Conservation (phyloP, 2,888 invertebrate species). For the Drosophila eohydei region DNA sequence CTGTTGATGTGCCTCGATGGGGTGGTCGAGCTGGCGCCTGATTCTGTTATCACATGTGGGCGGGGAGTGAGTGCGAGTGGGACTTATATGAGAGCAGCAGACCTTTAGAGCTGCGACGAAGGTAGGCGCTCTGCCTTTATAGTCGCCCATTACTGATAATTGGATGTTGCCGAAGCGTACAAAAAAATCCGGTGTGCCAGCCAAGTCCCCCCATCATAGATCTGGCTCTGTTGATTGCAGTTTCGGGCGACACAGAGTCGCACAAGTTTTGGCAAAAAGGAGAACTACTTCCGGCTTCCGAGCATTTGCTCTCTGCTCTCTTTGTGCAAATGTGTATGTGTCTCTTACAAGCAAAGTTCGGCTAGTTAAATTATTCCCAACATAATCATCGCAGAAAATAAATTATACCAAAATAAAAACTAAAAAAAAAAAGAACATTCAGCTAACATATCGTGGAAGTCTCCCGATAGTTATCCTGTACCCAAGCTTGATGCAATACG, state of each 20-base stretch:
- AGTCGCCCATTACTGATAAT: slow-evolving; percentile 35
- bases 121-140: slow-evolving; percentile 22
- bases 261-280: slow-evolving; percentile 57
- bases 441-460: too few relatives aligned
- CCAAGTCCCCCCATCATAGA: slow-evolving; percentile 53
- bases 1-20: background rate
- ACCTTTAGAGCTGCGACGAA: background rate
- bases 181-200: slow-evolving; percentile 24
- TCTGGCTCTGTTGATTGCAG: slow-evolving; percentile 74
- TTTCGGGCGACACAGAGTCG: slow-evolving; percentile 71
- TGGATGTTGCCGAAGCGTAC: slow-evolving; percentile 21
- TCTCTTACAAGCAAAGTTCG: slow-evolving; percentile 49
- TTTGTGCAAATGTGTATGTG: slow-evolving; percentile 15
- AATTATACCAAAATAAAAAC: slow-evolving; percentile 25
- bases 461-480: background rate
- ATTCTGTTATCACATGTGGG: slow-evolving; percentile 45
- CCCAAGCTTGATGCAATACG: background rate
- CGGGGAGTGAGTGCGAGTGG: background rate
- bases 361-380: slow-evolving; percentile 72
- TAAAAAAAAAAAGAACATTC: slow-evolving; percentile 4
- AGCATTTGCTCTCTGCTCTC: slow-evolving; percentile 21
- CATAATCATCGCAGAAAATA: slow-evolving; percentile 50
- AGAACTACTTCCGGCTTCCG: slow-evolving; percentile 62
- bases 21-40: background rate
- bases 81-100: slow-evolving; percentile 3